These are phyloP conservation scores for Glossosoma conforme DNA, from an alignment of 1,140 invertebrate genomes.

Conservation along the genomic window DNA sequence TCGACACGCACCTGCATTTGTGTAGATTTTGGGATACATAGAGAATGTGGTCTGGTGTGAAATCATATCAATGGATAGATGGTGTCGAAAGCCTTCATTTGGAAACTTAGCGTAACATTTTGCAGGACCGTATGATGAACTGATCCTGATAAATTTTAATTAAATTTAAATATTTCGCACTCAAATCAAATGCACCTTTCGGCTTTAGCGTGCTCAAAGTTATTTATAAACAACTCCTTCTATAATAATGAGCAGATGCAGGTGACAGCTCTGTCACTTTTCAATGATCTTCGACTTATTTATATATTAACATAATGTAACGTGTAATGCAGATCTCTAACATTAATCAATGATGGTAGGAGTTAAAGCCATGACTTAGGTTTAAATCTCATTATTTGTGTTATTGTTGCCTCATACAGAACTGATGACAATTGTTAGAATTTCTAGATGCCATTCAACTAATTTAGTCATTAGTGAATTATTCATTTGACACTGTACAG, in stretches of 20 bases:
- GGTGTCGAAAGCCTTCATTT: constrained; percentile 31
- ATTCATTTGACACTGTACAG: constrained; percentile 23
- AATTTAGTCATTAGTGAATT: constrained; percentile 37
- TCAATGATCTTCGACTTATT: constrained; percentile 26
- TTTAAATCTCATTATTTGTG: constrained; percentile 25
- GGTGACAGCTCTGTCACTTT: constrained; percentile 20
- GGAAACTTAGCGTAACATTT: constrained; percentile 27
- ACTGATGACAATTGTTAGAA: constrained; percentile 30
- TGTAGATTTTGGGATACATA: constrained; percentile 25
- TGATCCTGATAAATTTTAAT: constrained; percentile 32
- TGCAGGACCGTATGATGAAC: constrained; percentile 29
- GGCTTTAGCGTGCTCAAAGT: constrained; percentile 33
- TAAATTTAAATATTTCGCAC: constrained; percentile 32
- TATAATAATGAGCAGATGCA: constrained; percentile 27
- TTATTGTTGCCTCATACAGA: constrained; percentile 26
- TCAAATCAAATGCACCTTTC: constrained; percentile 33
- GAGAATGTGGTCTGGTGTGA: constrained; percentile 28
- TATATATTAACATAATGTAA: constrained; percentile 22
- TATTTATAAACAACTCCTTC: constrained; percentile 32
- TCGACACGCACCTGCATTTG: constrained; percentile 29
- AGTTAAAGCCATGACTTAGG: constrained; percentile 31
- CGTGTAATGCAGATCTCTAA: constrained; percentile 29
- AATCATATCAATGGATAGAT: constrained; percentile 32
- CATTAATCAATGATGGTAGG: constrained; percentile 19
- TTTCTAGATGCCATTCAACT: constrained; percentile 37